These are phyloP conservation scores for Brachionus angularis DNA, from an alignment of 1,140 invertebrate genomes.

Conservation along the genomic window DNA sequence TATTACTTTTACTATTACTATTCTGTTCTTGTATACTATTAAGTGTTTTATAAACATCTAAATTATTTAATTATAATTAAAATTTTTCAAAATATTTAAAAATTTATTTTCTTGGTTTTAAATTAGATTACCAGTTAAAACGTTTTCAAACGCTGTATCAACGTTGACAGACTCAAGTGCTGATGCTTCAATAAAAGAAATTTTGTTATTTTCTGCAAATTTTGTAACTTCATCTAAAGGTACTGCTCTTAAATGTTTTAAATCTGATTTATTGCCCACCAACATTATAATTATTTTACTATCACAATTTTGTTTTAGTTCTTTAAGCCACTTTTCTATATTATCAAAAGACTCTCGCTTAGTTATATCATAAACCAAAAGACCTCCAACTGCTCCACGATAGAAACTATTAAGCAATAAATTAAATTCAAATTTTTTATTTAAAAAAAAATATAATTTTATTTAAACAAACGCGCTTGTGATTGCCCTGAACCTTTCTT, in stretches of 20 bases:
- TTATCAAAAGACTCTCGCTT: slow-evolving; percentile 95
- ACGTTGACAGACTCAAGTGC: slow-evolving; percentile 99
- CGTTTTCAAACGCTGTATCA: slow-evolving; percentile 99
- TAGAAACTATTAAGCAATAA: slow-evolving; percentile 47
- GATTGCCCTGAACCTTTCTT: slow-evolving; percentile 91
- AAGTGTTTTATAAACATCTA: neutral
- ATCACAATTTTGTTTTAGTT: slow-evolving; percentile 91
- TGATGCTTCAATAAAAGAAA: slow-evolving; percentile 99
- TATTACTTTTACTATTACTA: too few relatives aligned
- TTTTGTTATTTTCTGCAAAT: slow-evolving; percentile 76
- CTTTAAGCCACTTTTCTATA: slow-evolving; percentile 99
- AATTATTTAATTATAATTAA: neutral
- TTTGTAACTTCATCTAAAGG: slow-evolving; percentile 35
- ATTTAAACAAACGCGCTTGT: slow-evolving; percentile 82
- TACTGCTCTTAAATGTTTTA: slow-evolving; percentile 42
- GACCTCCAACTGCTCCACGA: slow-evolving; percentile 82
- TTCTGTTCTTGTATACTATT: too few relatives aligned
- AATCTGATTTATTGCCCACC: slow-evolving; percentile 64
- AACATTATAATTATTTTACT: slow-evolving; percentile 98
- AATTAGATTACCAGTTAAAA: slow-evolving; percentile 77
- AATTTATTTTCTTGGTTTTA: neutral
- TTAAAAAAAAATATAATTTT: slow-evolving; percentile 72
- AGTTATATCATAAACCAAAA: slow-evolving; percentile 85
- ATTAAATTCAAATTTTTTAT: neutral
- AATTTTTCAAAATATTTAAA: neutral